Base-by-base conservation (phyloP, 2,888 invertebrate species). In the Synanthedon andrenaeformis region DNA sequence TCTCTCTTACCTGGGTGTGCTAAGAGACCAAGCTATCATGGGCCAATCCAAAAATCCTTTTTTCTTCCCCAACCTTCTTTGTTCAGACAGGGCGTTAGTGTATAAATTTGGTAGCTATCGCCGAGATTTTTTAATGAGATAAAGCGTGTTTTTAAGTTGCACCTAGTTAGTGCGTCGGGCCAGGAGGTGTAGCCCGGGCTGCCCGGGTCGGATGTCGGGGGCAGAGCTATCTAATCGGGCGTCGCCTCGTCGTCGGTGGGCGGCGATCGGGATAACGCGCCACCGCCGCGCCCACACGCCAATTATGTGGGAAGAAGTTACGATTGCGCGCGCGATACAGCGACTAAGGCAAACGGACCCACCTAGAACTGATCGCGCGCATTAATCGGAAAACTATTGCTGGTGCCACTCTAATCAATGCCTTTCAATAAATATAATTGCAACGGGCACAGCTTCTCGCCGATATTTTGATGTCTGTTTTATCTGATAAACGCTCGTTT, bases 241-340 rank as follows among this genome's bases (percentile, higher is more conserved):
- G 79, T 76, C 76, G 73, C 71, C 66, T 75, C 81, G 76, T 75
- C 82, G 79, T 73, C 74, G 82, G 83, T 83, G 82, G 86, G 84
- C 82, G 83, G 77, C 75, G 77, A 82, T 82, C 79, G 74, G 82
- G 82, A 83, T 82, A 82, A 78, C 77, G 70, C 70, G 72, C 78
- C 74, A 70, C 74, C 72, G 71, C 70, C 49, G 51, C 76, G 73
- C 86, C 86, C 82, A 84, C 84, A 79, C 78, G 81, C 85, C 85
- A 84, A 86, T 87, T 86, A 86, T 83, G 84, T 84, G 82, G 83
- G 84, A 83, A 85, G 86, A 85, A 79, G 80, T 82, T 79, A 78
- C 81, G 85, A 84, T 86, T 72, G 76, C 70, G 62, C 69, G 70
- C 68, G 64, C 70, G 84, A 85, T 83, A 84, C 68, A 67, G 67